Evolutionary conservation across 2,888 invertebrate genomes (phyloP).

Genomic region (Clepsis dumicolana): DNA sequence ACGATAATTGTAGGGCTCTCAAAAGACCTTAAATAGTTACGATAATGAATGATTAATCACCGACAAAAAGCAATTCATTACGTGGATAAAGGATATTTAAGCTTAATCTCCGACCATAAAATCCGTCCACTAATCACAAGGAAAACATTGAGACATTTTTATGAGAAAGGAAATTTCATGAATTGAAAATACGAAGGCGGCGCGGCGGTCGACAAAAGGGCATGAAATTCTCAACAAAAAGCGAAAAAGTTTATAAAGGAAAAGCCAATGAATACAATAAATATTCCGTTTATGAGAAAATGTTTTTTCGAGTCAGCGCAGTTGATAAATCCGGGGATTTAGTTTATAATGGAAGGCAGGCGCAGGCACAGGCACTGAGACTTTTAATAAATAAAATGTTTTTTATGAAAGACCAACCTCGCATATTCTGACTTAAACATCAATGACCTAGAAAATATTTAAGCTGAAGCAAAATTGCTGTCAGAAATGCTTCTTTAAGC

Average conservation of each 20-base stretch:
- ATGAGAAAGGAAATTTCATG: constrained; percentile 22
- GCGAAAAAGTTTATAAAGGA: constrained; percentile 18
- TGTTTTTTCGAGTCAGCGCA: constrained; percentile 24
- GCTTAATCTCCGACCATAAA: constrained; percentile 17
- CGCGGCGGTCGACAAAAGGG: constrained; percentile 18
- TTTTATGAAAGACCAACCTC: not conserved
- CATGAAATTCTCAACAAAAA: constrained; percentile 32
- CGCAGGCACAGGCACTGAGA: constrained; percentile 10
- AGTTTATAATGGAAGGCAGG: constrained; percentile 8
- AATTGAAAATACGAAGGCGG: constrained; percentile 33
- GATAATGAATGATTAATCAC: not conserved
- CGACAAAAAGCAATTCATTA: constrained; percentile 5
- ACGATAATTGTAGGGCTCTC: not conserved
- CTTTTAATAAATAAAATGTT: constrained; percentile 8
- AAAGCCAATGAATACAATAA: constrained; percentile 38
- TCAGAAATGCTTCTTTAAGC: not conserved
- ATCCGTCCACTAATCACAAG: constrained; percentile 16
- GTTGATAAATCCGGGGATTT: constrained; percentile 24
- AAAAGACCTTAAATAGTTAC: not conserved
- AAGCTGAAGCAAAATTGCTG: not conserved
- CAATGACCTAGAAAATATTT: not conserved
- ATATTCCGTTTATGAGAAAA: constrained; percentile 35
- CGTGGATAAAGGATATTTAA: not conserved
- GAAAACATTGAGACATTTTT: constrained; percentile 21
- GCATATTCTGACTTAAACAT: not conserved